These are phyloP conservation scores for Otus sunia DNA, from an alignment of 2,113 vertebrate species.

Conservation along the genomic window DNA sequence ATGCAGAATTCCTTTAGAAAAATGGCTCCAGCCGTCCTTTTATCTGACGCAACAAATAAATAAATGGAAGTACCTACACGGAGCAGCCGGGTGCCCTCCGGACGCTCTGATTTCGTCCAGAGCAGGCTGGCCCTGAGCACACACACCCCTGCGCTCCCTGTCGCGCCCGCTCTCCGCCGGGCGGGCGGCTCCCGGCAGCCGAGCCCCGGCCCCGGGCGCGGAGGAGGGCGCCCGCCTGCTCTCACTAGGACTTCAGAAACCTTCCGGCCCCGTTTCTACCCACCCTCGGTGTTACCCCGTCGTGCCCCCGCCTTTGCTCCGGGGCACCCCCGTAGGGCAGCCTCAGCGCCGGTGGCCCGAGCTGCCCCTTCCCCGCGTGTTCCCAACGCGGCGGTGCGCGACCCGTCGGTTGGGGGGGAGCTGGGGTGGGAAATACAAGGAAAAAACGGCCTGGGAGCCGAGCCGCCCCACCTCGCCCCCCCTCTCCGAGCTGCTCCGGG, in stretches of 20 bases:
- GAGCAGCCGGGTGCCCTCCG: background rate
- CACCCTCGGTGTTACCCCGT: background rate
- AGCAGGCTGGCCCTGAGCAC: background rate
- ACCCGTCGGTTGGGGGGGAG: background rate
- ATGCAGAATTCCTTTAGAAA: constrained; percentile 1
- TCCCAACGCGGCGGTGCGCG: background rate
- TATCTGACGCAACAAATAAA: background rate
- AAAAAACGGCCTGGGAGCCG: background rate
- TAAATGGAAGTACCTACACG: background rate
- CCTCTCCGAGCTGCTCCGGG: background rate
- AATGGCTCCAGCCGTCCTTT: background rate
- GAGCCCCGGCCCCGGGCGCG: too few species aligned
- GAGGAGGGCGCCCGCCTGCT: background rate
- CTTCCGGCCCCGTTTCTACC: background rate
- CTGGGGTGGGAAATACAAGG: too few species aligned
- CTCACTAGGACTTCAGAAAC: background rate
- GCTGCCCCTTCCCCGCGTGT: background rate
- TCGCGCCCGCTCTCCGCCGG: background rate
- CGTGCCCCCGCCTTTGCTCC: background rate
- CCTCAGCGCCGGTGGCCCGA: background rate
- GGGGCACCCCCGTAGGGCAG: background rate
- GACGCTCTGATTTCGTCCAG: background rate
- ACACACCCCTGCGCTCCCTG: background rate
- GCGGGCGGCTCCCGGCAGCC: background rate
- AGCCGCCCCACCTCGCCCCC: background rate